phyloP scores from a whole-genome alignment of 2,888 invertebrate genomes.

The Ophion slaviceki region DNA sequence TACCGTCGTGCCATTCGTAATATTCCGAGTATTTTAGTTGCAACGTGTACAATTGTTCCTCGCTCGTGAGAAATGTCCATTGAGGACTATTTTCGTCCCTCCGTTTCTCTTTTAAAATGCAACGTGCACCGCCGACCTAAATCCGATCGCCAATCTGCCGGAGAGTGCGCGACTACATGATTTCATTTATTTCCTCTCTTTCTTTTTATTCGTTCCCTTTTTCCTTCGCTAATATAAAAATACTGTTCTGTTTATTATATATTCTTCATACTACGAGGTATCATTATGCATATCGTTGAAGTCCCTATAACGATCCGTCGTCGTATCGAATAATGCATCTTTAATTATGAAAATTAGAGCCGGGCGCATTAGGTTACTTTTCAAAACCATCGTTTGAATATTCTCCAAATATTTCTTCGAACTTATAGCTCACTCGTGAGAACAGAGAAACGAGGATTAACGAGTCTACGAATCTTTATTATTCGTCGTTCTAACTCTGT shows the following conservation, averaged over 20 bases:
- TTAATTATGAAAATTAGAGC: conserved; percentile 40
- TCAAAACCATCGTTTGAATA: conserved; percentile 7
- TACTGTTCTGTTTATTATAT: conserved; percentile 80
- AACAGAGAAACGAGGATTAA: too few relatives aligned
- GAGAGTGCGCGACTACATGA: conserved; percentile 56
- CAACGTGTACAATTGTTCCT: background rate
- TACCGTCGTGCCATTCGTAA: conserved; percentile 31
- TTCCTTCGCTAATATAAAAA: conserved; percentile 77
- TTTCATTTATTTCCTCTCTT: conserved; percentile 28
- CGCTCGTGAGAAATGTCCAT: conserved; percentile 22
- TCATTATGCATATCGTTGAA: conserved; percentile 76
- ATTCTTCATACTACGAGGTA: conserved; percentile 72
- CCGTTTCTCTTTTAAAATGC: conserved; percentile 36
- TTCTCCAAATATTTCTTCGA: conserved; percentile 22
- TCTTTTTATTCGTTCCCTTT: conserved; percentile 30
- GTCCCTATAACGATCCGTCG: conserved; percentile 68
- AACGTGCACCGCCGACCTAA: conserved; percentile 47
- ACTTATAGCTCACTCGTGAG: background rate
- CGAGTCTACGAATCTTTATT: too few relatives aligned
- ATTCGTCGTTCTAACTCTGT: too few relatives aligned
- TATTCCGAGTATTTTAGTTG: conserved; percentile 42
- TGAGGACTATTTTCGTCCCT: conserved; percentile 6
- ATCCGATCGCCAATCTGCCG: conserved; percentile 54
- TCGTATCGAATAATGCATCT: conserved; percentile 63
- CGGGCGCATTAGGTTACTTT: background rate